Percentiles rank a stretch among this genome's conserved stretches.
These are phyloP conservation scores for Spialia ferax DNA, from an alignment of 2,888 invertebrate genomes.

Conservation along the genomic window DNA sequence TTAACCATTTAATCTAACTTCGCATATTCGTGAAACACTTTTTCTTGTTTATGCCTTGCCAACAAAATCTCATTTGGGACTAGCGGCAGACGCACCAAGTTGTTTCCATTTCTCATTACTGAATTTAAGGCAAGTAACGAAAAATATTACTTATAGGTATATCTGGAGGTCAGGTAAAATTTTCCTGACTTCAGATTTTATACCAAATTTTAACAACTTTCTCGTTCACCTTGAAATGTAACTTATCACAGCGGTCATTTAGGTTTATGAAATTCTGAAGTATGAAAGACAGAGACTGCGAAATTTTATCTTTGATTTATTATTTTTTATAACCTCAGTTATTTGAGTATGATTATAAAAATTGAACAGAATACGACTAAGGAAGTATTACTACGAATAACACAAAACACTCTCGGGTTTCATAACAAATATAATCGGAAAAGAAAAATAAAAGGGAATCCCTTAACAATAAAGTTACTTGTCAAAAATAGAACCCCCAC, in stretches of 20 bases:
- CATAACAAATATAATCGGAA: not conserved
- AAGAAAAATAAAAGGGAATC: not conserved
- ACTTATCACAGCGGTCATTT: too few relatives aligned
- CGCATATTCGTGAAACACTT: conserved; percentile 13
- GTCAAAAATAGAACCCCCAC: conserved; percentile 1
- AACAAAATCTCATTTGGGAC: conserved; percentile 9
- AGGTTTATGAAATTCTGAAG: not conserved
- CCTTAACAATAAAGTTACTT: not conserved
- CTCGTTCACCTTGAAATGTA: not conserved
- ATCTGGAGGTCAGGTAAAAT: not conserved
- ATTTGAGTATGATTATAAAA: too few relatives aligned
- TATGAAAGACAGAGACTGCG: not conserved
- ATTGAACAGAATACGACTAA: not conserved
- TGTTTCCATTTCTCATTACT: conserved; percentile 1
- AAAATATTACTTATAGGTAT: not conserved
- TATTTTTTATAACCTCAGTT: too few relatives aligned
- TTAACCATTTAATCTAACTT: conserved; percentile 16
- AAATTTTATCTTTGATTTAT: too few relatives aligned
- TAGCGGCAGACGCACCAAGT: not conserved
- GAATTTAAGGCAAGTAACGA: not conserved
- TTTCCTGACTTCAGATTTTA: not conserved
- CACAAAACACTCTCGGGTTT: conserved; percentile 1
- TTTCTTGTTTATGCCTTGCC: conserved; percentile 12
- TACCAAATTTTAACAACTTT: not conserved
- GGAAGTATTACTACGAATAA: too few relatives aligned